A percentile compares a stretch with the other conserved stretches of the same genome.
Conservation (phyloP, 2,797 vertebrate species). For the Tokudaia tokunoshimensis region DNA sequence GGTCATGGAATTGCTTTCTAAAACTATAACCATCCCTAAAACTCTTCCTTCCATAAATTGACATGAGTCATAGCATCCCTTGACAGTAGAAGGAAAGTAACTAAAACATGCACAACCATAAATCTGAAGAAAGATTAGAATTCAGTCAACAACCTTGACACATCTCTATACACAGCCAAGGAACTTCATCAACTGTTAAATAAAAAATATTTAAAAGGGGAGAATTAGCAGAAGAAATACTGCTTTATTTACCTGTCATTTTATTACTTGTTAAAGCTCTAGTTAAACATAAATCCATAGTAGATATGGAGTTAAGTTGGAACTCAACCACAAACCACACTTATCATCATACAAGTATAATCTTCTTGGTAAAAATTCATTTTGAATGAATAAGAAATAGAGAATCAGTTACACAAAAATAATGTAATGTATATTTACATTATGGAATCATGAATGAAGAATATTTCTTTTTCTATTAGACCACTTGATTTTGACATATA, state of each 20-base stretch:
- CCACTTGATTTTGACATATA: not conserved
- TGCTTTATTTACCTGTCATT: not conserved
- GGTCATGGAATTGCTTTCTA: not conserved
- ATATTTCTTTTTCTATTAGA: not conserved
- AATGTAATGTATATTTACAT: not conserved
- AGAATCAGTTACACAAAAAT: not conserved
- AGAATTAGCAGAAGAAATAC: not conserved
- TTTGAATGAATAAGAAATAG: constrained; percentile 1
- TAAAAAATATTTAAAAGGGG: not conserved
- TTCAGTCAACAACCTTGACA: not conserved
- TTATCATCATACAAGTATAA: not conserved
- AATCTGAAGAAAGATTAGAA: not conserved
- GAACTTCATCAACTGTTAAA: not conserved
- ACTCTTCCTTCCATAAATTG: too few relatives aligned
- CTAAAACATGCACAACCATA: not conserved
- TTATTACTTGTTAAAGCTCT: not conserved
- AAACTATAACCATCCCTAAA: not conserved
- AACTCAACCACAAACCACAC: not conserved
- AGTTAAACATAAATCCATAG: not conserved
- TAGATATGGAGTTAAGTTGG: not conserved
- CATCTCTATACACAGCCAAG: not conserved
- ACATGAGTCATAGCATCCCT: not conserved
- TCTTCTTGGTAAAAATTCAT: constrained; percentile 28
- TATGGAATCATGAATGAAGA: not conserved
- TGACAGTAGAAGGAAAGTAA: not conserved